These are phyloP conservation scores for Ectemnius lituratus DNA, from an alignment of 2,888 invertebrate species.

Conservation along the genomic window DNA sequence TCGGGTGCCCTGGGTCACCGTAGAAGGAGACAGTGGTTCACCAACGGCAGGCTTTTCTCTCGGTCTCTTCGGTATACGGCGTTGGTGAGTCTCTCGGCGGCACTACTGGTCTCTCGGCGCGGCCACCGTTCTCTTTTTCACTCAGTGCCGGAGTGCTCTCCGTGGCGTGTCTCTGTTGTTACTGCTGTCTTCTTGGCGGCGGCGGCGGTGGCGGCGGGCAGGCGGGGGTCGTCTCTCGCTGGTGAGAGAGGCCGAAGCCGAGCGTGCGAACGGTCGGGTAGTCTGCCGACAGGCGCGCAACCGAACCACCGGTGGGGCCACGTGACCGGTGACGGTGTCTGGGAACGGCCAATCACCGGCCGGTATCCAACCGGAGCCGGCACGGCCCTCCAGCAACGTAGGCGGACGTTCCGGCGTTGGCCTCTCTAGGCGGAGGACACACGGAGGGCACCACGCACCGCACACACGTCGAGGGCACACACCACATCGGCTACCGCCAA, in stretches of 20 bases:
- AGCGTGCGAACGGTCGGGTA: too few relatives aligned
- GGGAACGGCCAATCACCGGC: slow-evolving; percentile 67
- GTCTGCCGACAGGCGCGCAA: slow-evolving; percentile 31
- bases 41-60: slow-evolving; percentile 3
- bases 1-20: not conserved
- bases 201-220: slow-evolving; percentile 19
- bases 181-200: slow-evolving; percentile 65
- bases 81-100: slow-evolving; percentile 27
- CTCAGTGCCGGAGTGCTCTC: slow-evolving; percentile 61
- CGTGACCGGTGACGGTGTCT: slow-evolving; percentile 64
- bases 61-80: slow-evolving; percentile 34
- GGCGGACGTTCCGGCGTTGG: slow-evolving; percentile 74
- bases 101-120: slow-evolving; percentile 41
- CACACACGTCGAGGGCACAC: slow-evolving; percentile 40
- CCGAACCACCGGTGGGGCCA: slow-evolving; percentile 54
- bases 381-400: slow-evolving; percentile 77
- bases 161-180: slow-evolving; percentile 71
- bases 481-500: slow-evolving; percentile 9
- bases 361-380: slow-evolving; percentile 73
- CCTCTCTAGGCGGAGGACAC: slow-evolving; percentile 36
- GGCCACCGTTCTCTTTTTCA: slow-evolving; percentile 63
- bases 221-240: slow-evolving; percentile 41
- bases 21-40: slow-evolving; percentile 14
- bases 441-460: slow-evolving; percentile 53
- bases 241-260: too few relatives aligned